Evolutionary conservation across 2,888 invertebrate genomes (phyloP).

Genomic region (Brachyptera putata): DNA sequence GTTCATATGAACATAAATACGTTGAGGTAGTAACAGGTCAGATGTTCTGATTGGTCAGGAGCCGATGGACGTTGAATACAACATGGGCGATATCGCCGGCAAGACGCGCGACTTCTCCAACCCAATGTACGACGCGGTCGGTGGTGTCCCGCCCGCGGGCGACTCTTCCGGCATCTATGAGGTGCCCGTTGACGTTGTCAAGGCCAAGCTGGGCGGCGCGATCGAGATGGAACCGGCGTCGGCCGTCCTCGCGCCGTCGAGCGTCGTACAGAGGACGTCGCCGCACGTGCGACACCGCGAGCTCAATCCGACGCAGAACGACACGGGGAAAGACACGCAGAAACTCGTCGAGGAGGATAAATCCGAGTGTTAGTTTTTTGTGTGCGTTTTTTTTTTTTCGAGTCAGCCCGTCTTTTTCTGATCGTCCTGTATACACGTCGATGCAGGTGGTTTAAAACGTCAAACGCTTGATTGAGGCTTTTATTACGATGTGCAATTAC

Average conservation of each 20-base stretch:
- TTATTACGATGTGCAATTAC: background rate
- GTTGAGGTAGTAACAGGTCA: too few species aligned
- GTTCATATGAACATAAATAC: too few species aligned
- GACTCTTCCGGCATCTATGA: slow-evolving; percentile 64
- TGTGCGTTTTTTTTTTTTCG: background rate
- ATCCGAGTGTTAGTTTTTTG: slow-evolving; percentile 47
- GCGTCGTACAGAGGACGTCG: slow-evolving; percentile 71
- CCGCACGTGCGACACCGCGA: slow-evolving; percentile 71
- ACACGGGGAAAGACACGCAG: slow-evolving; percentile 89
- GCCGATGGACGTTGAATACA: slow-evolving; percentile 73
- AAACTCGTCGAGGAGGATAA: slow-evolving; percentile 86
- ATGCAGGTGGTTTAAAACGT: too few species aligned
- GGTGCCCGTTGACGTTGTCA: slow-evolving; percentile 68
- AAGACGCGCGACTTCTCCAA: slow-evolving; percentile 93
- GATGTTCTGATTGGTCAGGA: too few species aligned
- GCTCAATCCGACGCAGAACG: slow-evolving; percentile 74
- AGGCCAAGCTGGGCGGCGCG: slow-evolving; percentile 50
- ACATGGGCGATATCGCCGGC: slow-evolving; percentile 67
- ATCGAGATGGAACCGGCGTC: slow-evolving; percentile 55
- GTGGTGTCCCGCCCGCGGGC: slow-evolving; percentile 40
- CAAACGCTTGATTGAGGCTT: background rate
- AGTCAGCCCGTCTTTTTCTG: background rate
- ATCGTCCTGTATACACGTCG: background rate
- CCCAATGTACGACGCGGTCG: slow-evolving; percentile 90
- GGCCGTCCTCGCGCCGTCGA: slow-evolving; percentile 75